phyloP scores from a whole-genome alignment of 1,140 invertebrate genomes.

The Drosophila orena region DNA sequence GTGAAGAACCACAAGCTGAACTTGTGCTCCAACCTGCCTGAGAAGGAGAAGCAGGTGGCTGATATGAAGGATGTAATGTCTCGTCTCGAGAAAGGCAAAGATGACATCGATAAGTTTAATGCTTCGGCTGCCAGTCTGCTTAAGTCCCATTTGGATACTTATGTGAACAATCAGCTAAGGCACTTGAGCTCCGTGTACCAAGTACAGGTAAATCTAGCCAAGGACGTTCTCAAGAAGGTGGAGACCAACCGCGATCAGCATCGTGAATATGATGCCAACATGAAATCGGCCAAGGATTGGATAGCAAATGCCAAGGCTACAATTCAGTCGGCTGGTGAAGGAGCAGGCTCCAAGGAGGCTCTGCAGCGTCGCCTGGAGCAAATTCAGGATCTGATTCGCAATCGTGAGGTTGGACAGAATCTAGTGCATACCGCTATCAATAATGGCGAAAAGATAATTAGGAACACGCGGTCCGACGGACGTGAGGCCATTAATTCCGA shows the following conservation, averaged over 20 bases:
- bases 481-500: conserved; percentile 94
- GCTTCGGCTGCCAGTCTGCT: conserved; percentile 90
- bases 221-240: conserved; percentile 96
- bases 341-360: conserved; percentile 92
- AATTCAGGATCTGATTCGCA: conserved; percentile 92
- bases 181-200: conserved; percentile 96
- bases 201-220: conserved; percentile 94
- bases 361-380: conserved; percentile 93
- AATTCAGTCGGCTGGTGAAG: conserved; percentile 92
- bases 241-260: conserved; percentile 96
- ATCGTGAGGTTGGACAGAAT: conserved; percentile 96
- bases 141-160: conserved; percentile 94
- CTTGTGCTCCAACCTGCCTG: conserved; percentile 91
- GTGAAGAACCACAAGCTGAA: conserved; percentile 96
- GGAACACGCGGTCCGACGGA: conserved; percentile 95
- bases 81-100: conserved; percentile 91
- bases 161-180: conserved; percentile 95
- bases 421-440: conserved; percentile 95
- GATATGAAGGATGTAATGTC: conserved; percentile 92
- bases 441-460: conserved; percentile 95
- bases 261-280: conserved; percentile 92
- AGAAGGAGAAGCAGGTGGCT: conserved; percentile 94
- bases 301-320: conserved; percentile 94
- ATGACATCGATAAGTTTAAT: conserved; percentile 94
- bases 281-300: conserved; percentile 93